Conservation (phyloP, 2,888 invertebrate genomes). For the Andricus curvator region DNA sequence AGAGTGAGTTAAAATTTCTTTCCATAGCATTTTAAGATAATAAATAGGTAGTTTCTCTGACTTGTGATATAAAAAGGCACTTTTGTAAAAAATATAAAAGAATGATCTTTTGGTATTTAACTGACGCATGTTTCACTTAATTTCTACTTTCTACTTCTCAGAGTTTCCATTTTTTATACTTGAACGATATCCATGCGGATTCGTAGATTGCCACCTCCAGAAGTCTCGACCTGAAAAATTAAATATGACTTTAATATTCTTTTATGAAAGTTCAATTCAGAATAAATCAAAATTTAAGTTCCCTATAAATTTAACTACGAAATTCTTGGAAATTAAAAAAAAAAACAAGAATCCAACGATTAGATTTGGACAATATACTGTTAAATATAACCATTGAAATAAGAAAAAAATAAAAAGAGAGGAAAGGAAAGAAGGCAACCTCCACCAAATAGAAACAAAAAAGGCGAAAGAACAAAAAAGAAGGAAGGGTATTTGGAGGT, state of each 20-base stretch:
- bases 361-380: too few species aligned
- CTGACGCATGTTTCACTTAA: constrained; percentile 46
- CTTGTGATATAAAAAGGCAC: not conserved
- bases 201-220: constrained; percentile 97
- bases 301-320: too few species aligned
- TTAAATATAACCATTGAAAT: too few species aligned
- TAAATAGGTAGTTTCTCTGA: constrained; percentile 1
- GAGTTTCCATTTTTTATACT: constrained; percentile 62
- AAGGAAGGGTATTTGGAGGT: too few species aligned
- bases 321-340: too few species aligned
- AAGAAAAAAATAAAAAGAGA: too few species aligned
- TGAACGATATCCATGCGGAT: constrained; percentile 90
- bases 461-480: too few species aligned
- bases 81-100: not conserved
- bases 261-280: too few species aligned
- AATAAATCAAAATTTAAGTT: too few species aligned
- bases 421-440: too few species aligned
- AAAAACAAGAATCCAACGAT: too few species aligned
- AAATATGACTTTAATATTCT: constrained; percentile 8
- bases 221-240: constrained; percentile 87
- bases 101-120: constrained; percentile 52
- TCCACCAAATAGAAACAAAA: too few species aligned
- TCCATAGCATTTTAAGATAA: not conserved
- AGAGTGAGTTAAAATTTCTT: constrained; percentile 1
- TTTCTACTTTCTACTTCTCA: not conserved